A percentile compares a stretch with the other conserved stretches of the same genome.
phyloP scores from a whole-genome alignment of 2,113 vertebrate genomes.

The Machaerirhynchus nigripectus region DNA sequence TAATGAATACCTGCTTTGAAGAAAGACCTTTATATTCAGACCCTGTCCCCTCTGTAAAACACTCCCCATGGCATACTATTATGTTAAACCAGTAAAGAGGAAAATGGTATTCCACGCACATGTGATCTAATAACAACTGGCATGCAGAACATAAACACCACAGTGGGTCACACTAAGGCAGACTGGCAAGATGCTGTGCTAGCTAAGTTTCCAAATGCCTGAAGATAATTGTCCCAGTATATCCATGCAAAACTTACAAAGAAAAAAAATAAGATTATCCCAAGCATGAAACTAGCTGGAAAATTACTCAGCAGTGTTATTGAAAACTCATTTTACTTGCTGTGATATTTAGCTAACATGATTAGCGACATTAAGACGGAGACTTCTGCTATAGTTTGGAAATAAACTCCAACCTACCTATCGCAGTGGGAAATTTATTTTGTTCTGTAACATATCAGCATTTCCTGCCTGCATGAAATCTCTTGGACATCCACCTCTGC shows the following conservation, averaged over 20 bases:
- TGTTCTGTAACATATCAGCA: neutral
- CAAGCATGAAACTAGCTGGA: slow-evolving; percentile 45
- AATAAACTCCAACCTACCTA: neutral
- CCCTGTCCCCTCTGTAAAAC: slow-evolving; percentile 11
- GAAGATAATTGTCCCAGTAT: slow-evolving; percentile 44
- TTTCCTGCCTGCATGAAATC: neutral
- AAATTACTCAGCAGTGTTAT: slow-evolving; percentile 51
- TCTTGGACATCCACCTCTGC: neutral
- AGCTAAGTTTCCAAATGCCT: slow-evolving; percentile 57
- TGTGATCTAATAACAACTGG: slow-evolving; percentile 67
- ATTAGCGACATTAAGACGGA: neutral
- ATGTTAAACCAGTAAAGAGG: slow-evolving; percentile 55
- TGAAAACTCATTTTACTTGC: slow-evolving; percentile 56
- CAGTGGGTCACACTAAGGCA: slow-evolving; percentile 39
- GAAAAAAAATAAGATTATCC: slow-evolving; percentile 60
- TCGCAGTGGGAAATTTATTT: slow-evolving; percentile 3
- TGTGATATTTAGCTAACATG: slow-evolving; percentile 51
- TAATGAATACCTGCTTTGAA: slow-evolving; percentile 29
- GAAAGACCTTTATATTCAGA: neutral
- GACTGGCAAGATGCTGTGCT: slow-evolving; percentile 54
- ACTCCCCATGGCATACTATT: slow-evolving; percentile 22
- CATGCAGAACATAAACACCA: slow-evolving; percentile 66
- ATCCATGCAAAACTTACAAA: slow-evolving; percentile 55
- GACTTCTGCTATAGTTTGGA: slow-evolving; percentile 13
- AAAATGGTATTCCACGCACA: slow-evolving; percentile 52